Evolutionary conservation across 2,113 vertebrate species (phyloP).

Genomic region (Lophotis ruficrista): DNA sequence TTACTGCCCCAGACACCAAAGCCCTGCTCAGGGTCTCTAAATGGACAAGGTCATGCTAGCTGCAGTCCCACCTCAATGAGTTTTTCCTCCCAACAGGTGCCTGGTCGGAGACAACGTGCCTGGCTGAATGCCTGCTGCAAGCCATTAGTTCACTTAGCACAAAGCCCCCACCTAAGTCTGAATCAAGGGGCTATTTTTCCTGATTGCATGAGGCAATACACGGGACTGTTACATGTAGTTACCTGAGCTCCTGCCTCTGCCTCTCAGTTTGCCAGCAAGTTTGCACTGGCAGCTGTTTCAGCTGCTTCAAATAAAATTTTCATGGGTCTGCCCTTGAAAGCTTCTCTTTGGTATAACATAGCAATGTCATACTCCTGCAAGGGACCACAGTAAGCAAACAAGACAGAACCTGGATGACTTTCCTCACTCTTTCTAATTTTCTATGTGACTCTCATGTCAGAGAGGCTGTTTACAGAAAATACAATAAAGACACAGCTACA

Average conservation of each 20-base stretch:
- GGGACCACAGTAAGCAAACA: not conserved
- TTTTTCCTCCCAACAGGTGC: not conserved
- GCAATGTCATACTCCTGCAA: not conserved
- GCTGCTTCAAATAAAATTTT: not conserved
- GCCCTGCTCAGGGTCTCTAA: not conserved
- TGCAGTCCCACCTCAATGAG: not conserved
- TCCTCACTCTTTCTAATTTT: not conserved
- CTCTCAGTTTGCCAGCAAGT: not conserved
- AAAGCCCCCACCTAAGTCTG: not conserved
- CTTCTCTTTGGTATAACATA: not conserved
- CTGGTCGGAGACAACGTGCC: not conserved
- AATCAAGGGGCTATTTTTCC: not conserved
- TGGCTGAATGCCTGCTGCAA: not conserved
- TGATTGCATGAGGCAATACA: not conserved
- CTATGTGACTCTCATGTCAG: not conserved
- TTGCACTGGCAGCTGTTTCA: not conserved
- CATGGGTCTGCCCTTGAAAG: not conserved
- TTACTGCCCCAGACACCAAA: too few species aligned
- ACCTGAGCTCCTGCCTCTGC: not conserved
- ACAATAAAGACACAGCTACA: not conserved
- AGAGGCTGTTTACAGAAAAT: not conserved
- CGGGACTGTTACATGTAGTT: not conserved
- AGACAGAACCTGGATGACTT: not conserved
- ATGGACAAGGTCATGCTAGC: not conserved
- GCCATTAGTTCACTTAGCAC: not conserved